phyloP scores from a whole-genome alignment of 2,888 invertebrate genomes.

The Lordiphosa fenestrarum region DNA sequence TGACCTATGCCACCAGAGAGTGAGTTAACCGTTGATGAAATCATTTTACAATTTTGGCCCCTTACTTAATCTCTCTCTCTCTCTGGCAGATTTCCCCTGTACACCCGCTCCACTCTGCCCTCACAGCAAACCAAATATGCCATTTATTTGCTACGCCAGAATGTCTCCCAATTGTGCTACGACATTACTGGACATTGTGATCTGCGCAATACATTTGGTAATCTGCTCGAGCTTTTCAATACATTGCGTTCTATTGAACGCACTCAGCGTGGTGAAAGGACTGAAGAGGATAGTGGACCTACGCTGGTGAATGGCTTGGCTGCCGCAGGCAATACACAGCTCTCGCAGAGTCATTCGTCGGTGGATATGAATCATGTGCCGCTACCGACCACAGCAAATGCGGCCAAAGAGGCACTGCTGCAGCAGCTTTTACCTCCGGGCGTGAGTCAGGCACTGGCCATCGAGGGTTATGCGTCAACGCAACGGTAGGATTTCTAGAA shows the following conservation, averaged over 20 bases:
- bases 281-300: constrained; percentile 6
- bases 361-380: constrained; percentile 76
- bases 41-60: background rate
- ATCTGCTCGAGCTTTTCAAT: constrained; percentile 73
- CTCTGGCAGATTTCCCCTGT: constrained; percentile 89
- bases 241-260: constrained; percentile 62
- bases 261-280: constrained; percentile 49
- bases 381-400: constrained; percentile 54
- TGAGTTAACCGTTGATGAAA: constrained; percentile 77
- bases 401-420: constrained; percentile 54
- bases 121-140: constrained; percentile 87
- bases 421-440: constrained; percentile 54
- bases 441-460: constrained; percentile 60
- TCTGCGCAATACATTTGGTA: constrained; percentile 75
- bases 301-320: constrained; percentile 47
- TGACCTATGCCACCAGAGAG: constrained; percentile 86
- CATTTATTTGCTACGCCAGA: constrained; percentile 95
- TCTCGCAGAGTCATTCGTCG: constrained; percentile 77
- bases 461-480: constrained; percentile 58
- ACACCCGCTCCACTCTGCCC: constrained; percentile 80
- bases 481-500: constrained; percentile 49
- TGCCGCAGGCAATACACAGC: constrained; percentile 32
- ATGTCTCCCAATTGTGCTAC: constrained; percentile 91
- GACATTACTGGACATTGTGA: constrained; percentile 75
- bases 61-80: background rate